Percentiles rank a stretch among this genome's conserved stretches.
Conservation (phyloP, 2,888 invertebrate genomes). For the Frankliniella fusca region DNA sequence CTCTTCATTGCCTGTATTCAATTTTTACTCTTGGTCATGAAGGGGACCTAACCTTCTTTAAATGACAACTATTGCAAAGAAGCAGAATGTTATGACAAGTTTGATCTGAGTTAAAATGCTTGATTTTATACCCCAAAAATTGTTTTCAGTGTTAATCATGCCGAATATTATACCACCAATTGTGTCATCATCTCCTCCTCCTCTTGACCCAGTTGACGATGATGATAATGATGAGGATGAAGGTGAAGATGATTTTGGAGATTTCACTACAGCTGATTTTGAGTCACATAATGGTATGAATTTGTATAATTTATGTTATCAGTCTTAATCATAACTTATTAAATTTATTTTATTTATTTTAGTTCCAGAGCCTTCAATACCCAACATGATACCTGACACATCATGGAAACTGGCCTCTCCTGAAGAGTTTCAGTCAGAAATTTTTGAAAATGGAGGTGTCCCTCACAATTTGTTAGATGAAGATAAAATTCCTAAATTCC, state of each 20-base stretch:
- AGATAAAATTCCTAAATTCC: neutral
- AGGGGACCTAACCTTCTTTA: neutral
- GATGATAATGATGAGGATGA: slow-evolving; percentile 4
- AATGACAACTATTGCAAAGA: no score
- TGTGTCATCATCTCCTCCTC: slow-evolving; percentile 2
- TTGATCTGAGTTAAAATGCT: no score
- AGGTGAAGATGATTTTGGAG: neutral
- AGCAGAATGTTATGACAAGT: no score
- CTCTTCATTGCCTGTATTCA: neutral
- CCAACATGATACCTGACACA: neutral
- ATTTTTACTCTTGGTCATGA: neutral
- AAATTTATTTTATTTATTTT: neutral
- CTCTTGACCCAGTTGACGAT: slow-evolving; percentile 14
- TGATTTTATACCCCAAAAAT: neutral
- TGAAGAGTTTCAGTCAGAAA: neutral
- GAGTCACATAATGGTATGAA: neutral
- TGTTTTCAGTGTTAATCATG: neutral
- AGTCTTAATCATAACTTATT: neutral
- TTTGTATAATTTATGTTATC: neutral
- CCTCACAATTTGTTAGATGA: neutral
- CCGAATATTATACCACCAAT: slow-evolving; percentile 1
- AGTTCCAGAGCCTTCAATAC: neutral
- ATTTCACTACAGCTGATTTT: neutral
- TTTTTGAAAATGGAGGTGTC: neutral
- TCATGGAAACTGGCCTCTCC: neutral